phyloP scores from a whole-genome alignment of 2,797 vertebrate species.

The Clamator glandarius region DNA sequence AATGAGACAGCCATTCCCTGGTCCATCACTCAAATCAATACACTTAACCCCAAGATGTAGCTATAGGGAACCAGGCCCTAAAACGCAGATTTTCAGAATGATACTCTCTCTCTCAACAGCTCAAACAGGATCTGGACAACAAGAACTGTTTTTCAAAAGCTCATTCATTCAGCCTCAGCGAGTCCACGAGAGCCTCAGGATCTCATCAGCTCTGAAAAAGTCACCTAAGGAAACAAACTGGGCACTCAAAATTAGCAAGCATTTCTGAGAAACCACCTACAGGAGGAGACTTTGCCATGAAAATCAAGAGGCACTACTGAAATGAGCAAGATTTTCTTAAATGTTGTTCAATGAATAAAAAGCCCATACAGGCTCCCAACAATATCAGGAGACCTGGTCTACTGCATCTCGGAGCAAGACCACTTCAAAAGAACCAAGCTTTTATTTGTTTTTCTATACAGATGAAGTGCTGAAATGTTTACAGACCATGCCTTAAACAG shows the following conservation, averaged over 20 bases:
- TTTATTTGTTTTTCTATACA: slow-evolving; percentile 20
- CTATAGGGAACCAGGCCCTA: not conserved
- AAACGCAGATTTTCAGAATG: slow-evolving; percentile 9
- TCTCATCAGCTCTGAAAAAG: not conserved
- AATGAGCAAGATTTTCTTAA: not conserved
- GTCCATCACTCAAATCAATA: slow-evolving; percentile 53
- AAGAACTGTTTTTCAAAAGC: not conserved
- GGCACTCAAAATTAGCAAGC: not conserved
- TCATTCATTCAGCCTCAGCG: not conserved
- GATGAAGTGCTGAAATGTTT: not conserved
- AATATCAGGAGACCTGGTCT: not conserved
- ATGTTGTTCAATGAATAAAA: not conserved
- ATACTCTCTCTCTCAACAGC: not conserved
- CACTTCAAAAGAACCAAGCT: not conserved
- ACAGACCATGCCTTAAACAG: not conserved
- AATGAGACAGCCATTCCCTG: slow-evolving; percentile 45
- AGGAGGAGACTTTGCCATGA: not conserved
- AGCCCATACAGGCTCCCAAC: not conserved
- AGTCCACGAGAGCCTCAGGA: not conserved
- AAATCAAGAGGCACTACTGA: slow-evolving; percentile 32
- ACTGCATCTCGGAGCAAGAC: not conserved
- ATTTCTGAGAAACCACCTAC: not conserved
- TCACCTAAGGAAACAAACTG: slow-evolving; percentile 2
- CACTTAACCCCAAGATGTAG: slow-evolving; percentile 23
- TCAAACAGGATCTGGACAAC: not conserved